Base-by-base conservation (phyloP, 1,140 invertebrate species). In the Panagrolaimus sp. region DNA sequence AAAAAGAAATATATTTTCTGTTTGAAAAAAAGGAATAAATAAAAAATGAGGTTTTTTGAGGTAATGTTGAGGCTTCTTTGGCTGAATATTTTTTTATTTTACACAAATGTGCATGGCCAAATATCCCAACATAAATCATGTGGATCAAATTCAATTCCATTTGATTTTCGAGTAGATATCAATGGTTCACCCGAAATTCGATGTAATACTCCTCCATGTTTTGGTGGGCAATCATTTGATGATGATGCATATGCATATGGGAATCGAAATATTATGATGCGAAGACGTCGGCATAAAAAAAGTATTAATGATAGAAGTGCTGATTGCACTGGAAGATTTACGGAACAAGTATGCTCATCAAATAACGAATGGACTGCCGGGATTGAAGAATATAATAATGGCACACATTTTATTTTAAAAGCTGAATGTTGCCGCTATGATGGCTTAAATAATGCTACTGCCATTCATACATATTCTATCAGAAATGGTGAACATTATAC, bases 331-430 rank as follows among this genome's bases (percentile, higher is more conserved):
- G 70, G 71, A 67, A 64, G 66, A 66, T 73, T 66, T 38, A 67
- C 69, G 7, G 71, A 72, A 20, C 9, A 48, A 11, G 45, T 63
- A 9, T 72, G 71, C 43, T 57, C 67, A 7, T 72, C 38, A 16
- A 72, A 73, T 27, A 72, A 75, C 62, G 76, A 77, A 67, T 75
- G 74, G 74, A 75, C 74, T 9, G 74, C 48, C 5, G 74, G 72
- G 0, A 51, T 75, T 11, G 66, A 23, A 11, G 74, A 75, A 66
- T 57, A 45, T 5, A 75, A 77, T 47, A 75, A 75, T 64, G 74
- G 74, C 16, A 75, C 74, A 9, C 74, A 75, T 44, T 79, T 75
- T 46, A 74, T 61, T 45, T 57, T 75, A 31, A 51, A 53, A 27
- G 79, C 79, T 67, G 63, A 74, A 46, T 73, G 72, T 64, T 73